A percentile compares a stretch with the other conserved stretches of the same genome.
Conservation (phyloP, 2,888 invertebrate genomes). For the Poecilus cupreus region DNA sequence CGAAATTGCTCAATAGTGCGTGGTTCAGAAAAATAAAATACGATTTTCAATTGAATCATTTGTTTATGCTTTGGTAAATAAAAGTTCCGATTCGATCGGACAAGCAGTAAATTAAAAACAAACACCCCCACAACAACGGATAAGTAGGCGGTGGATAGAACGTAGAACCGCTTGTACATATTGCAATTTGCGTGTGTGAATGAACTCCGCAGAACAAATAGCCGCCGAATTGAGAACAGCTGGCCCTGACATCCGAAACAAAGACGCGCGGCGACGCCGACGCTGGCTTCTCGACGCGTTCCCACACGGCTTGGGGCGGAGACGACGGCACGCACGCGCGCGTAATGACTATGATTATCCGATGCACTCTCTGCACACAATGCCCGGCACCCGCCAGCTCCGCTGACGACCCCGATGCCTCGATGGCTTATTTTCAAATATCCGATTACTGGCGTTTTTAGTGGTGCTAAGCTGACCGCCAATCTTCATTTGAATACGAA, state of each 20-base stretch:
- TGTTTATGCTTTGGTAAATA: too few relatives aligned
- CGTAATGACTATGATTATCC: constrained; percentile 55
- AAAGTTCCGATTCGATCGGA: background rate
- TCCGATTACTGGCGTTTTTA: constrained; percentile 34
- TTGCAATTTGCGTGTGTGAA: constrained; percentile 58
- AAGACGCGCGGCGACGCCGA: constrained; percentile 71
- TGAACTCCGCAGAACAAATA: constrained; percentile 68
- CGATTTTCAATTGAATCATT: too few relatives aligned
- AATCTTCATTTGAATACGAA: background rate
- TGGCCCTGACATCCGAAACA: constrained; percentile 75
- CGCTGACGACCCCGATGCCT: background rate
- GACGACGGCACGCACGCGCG: constrained; percentile 65
- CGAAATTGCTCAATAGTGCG: too few relatives aligned
- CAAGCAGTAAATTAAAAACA: too few relatives aligned
- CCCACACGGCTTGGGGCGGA: constrained; percentile 60
- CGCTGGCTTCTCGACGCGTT: constrained; percentile 68
- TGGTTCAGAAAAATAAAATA: too few relatives aligned
- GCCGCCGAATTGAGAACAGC: constrained; percentile 72
- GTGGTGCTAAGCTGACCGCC: constrained; percentile 8
- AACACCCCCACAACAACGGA: background rate
- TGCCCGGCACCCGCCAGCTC: background rate
- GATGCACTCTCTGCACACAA: constrained; percentile 24
- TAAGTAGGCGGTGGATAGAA: background rate
- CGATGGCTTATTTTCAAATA: constrained; percentile 37
- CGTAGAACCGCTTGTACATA: background rate